phyloP scores from a whole-genome alignment of 1,140 invertebrate genomes.

The Notospermus geniculatus region DNA sequence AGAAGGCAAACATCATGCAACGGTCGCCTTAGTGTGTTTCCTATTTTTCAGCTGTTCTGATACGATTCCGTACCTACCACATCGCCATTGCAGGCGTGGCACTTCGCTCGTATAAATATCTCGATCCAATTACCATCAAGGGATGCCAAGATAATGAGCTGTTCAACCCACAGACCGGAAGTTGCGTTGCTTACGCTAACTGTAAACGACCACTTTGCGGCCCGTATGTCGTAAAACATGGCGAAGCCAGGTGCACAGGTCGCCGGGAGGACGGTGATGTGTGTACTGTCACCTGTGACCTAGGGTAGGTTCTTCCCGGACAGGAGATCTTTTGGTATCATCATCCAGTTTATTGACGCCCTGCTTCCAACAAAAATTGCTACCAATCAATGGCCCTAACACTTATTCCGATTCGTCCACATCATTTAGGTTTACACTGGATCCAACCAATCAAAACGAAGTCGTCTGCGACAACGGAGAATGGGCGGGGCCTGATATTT shows the following conservation, averaged over 20 bases:
- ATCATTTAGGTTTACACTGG: conserved; percentile 18
- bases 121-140: conserved; percentile 31
- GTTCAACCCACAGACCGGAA: conserved; percentile 31
- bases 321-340: neutral
- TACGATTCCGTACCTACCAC: conserved; percentile 24
- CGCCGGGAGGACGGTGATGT: conserved; percentile 30
- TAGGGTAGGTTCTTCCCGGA: too few species aligned
- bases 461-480: conserved; percentile 27
- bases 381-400: too few species aligned
- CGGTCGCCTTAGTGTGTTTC: too few species aligned
- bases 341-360: too few species aligned
- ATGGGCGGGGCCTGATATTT: conserved; percentile 25
- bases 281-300: conserved; percentile 28
- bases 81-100: conserved; percentile 34
- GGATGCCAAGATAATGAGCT: conserved; percentile 28
- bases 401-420: too few species aligned
- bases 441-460: conserved; percentile 14
- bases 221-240: conserved; percentile 15
- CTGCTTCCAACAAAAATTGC: too few species aligned
- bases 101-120: conserved; percentile 29
- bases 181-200: conserved; percentile 26
- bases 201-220: conserved; percentile 26
- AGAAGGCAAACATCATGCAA: too few species aligned
- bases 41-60: conserved; percentile 15
- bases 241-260: conserved; percentile 28